phyloP scores from a whole-genome alignment of 2,113 vertebrate genomes.

The Psilopsiagon aymara region DNA sequence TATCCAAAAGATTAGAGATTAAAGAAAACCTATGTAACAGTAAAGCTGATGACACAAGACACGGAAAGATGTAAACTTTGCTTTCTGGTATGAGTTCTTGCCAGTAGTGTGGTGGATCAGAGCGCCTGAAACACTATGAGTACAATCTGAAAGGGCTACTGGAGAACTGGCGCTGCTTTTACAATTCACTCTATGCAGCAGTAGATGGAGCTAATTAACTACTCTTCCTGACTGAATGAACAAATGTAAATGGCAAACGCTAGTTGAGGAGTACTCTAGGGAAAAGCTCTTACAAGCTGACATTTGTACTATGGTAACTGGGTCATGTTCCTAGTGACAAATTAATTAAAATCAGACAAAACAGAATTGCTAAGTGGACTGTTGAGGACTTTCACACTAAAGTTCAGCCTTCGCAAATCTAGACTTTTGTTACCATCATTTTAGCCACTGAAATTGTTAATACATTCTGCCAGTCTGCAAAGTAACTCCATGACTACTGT shows the following conservation, averaged over 20 bases:
- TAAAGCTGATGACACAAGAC: not conserved
- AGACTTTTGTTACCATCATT: not conserved
- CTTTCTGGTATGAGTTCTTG: not conserved
- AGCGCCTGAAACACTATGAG: accelerated
- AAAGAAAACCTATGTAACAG: not conserved
- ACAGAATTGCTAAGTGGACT: not conserved
- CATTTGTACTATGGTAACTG: slow-evolving; percentile 10
- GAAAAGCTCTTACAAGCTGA: slow-evolving; percentile 19
- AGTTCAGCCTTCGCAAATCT: not conserved
- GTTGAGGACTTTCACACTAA: not conserved
- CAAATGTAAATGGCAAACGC: not conserved
- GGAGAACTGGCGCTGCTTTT: not conserved
- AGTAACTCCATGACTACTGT: not conserved
- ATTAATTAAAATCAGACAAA: slow-evolving; percentile 28
- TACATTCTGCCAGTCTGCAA: not conserved
- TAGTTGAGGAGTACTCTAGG: not conserved
- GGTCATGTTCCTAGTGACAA: slow-evolving; percentile 2
- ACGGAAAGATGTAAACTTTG: not conserved
- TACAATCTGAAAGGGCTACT: not conserved
- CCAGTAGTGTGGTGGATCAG: not conserved
- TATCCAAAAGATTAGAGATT: not conserved
- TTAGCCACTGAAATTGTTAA: not conserved
- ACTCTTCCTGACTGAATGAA: not conserved
- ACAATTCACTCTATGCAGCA: not conserved
- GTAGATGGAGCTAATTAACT: slow-evolving; percentile 62